Conservation (phyloP, 53 echinoderm and acorn worm species). For the Henricia sp. region DNA sequence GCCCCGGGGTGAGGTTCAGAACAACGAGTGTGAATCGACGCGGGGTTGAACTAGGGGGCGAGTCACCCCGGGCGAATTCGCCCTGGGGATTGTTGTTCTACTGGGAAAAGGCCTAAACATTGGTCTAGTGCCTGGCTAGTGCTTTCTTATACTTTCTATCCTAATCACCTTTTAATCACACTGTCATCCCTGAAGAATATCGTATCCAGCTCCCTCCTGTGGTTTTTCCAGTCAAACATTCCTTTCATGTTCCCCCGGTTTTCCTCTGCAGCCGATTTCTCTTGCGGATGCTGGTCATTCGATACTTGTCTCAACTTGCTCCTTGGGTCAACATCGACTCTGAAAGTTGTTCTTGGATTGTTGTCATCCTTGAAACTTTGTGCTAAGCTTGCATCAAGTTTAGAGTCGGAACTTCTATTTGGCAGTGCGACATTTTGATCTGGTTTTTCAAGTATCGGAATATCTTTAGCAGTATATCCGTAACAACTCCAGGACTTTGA, state of each 20-base stretch:
- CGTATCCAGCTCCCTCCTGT: constrained; percentile 79
- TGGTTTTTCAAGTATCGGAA: constrained; percentile 2
- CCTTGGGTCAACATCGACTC: background rate
- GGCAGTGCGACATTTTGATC: background rate
- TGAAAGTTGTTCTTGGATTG: constrained; percentile 1
- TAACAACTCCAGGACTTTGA: constrained; percentile 73
- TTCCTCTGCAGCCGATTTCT: background rate
- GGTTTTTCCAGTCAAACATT: constrained; percentile 86
- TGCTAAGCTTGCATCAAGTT: background rate
- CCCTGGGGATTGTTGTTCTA: too few relatives aligned
- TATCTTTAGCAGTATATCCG: constrained; percentile 82
- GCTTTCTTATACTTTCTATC: too few relatives aligned
- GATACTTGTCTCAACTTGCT: background rate
- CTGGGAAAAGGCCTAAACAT: too few relatives aligned
- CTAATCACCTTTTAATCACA: constrained; percentile 71
- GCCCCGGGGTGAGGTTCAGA: too few relatives aligned
- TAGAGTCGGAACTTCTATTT: background rate
- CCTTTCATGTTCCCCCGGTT: background rate
- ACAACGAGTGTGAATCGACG: too few relatives aligned
- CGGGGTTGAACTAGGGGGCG: too few relatives aligned
- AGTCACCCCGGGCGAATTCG: too few relatives aligned
- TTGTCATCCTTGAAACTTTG: background rate
- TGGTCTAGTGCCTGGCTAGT: too few relatives aligned
- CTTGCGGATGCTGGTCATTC: background rate
- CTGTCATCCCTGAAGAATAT: constrained; percentile 86